Evolutionary conservation across 2,888 invertebrate species (phyloP).

Genomic region (Mythimna vitellina): DNA sequence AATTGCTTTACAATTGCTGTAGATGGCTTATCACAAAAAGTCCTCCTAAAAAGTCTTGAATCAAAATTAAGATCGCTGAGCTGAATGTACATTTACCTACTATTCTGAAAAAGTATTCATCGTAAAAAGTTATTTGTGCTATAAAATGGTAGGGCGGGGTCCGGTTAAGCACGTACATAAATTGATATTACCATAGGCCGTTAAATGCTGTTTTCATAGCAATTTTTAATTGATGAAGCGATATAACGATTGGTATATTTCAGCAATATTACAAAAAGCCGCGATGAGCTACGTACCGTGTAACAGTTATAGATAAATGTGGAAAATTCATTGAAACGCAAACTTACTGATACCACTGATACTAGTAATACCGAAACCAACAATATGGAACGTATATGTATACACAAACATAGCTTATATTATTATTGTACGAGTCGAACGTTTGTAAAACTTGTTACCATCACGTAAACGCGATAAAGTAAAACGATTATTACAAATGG

Average conservation of each 20-base stretch:
- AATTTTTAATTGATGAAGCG: conserved; percentile 56
- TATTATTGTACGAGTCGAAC: conserved; percentile 14
- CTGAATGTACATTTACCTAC: conserved; percentile 54
- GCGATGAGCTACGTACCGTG: conserved; percentile 4
- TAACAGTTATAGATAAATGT: conserved; percentile 48
- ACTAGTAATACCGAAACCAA: not conserved
- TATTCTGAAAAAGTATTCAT: conserved; percentile 57
- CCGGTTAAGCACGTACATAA: conserved; percentile 57
- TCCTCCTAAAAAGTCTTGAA: conserved; percentile 67
- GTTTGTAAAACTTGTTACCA: conserved; percentile 35
- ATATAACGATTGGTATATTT: conserved; percentile 39
- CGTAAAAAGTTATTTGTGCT: conserved; percentile 49
- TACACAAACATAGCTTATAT: conserved; percentile 9
- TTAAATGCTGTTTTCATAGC: conserved; percentile 52
- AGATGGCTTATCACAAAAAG: conserved; percentile 69
- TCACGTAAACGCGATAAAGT: conserved; percentile 59
- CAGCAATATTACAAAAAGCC: conserved; percentile 27
- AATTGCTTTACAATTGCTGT: conserved; percentile 74
- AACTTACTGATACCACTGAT: conserved; percentile 41
- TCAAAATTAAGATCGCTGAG: conserved; percentile 66
- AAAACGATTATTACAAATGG: conserved; percentile 40
- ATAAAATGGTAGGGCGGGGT: conserved; percentile 40
- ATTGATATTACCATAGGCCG: conserved; percentile 53
- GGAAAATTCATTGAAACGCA: conserved; percentile 54
- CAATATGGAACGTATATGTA: not conserved